Conservation (phyloP, 2,797 vertebrate species). For the Gallinago stenura region DNA sequence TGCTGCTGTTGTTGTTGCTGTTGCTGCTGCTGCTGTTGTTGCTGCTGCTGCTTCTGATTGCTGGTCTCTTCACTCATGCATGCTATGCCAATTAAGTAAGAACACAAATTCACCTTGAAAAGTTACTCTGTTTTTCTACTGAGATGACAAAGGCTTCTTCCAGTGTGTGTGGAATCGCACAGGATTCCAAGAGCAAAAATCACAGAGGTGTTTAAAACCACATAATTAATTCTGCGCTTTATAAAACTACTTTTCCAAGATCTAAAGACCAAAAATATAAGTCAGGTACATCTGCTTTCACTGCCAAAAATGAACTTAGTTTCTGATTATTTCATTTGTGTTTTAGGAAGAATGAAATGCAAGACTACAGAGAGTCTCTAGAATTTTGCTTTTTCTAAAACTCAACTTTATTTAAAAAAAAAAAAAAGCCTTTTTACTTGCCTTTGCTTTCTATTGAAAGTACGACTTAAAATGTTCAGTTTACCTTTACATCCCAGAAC, state of each 20-base stretch:
- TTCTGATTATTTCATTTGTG: neutral
- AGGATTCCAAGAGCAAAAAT: constrained; percentile 29
- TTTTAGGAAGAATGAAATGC: neutral
- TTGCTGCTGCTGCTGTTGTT: constrained; percentile 73
- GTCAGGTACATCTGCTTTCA: neutral
- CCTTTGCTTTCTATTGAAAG: neutral
- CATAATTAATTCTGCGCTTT: neutral
- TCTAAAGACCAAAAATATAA: neutral
- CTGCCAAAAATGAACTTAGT: neutral
- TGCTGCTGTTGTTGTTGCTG: constrained; percentile 78
- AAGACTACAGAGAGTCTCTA: neutral
- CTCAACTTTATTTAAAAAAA: neutral
- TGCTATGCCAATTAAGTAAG: constrained; percentile 78
- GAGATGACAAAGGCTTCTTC: constrained; percentile 42
- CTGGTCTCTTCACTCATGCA: constrained; percentile 84
- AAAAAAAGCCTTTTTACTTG: neutral
- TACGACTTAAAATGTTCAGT: neutral
- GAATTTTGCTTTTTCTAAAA: neutral
- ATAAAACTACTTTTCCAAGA: neutral
- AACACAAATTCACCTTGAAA: constrained; percentile 74
- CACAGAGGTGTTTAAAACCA: neutral
- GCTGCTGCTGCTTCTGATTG: constrained; percentile 84
- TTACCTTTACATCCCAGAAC: neutral
- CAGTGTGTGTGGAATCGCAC: neutral
- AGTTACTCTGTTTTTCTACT: constrained; percentile 43